Conservation (phyloP, 2,797 vertebrate species). For the Phataginus tetradactyla region DNA sequence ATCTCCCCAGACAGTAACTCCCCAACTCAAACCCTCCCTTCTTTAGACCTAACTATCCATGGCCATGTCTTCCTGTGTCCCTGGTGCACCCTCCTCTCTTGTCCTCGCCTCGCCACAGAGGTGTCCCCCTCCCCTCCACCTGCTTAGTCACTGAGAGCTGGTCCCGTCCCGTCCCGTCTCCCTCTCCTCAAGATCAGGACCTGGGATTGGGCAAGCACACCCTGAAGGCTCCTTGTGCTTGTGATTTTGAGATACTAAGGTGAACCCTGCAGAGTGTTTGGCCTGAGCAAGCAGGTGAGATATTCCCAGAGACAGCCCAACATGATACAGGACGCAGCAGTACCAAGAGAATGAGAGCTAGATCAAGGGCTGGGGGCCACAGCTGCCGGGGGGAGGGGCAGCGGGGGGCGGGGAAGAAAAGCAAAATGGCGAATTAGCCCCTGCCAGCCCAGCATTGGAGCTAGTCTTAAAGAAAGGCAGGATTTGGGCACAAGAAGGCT, state of each 20-base stretch:
- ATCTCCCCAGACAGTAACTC: not conserved
- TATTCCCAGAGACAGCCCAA: not conserved
- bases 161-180: not conserved
- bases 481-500: not conserved
- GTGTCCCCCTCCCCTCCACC: not conserved
- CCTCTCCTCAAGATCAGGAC: not conserved
- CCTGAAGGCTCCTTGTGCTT: not conserved
- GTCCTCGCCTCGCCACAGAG: not conserved
- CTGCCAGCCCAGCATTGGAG: not conserved
- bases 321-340: not conserved
- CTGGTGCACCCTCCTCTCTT: not conserved
- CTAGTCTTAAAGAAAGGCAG: not conserved
- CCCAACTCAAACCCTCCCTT: slow-evolving; percentile 18
- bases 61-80: not conserved
- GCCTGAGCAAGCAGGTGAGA: not conserved
- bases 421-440: not conserved
- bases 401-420: not conserved
- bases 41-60: not conserved
- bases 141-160: not conserved
- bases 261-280: not conserved
- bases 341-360: not conserved
- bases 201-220: not conserved
- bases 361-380: not conserved
- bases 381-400: not conserved
- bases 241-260: slow-evolving; percentile 23